Evolutionary conservation across 2,113 vertebrate genomes (phyloP).

Genomic region (Hemicordylus capensis): DNA sequence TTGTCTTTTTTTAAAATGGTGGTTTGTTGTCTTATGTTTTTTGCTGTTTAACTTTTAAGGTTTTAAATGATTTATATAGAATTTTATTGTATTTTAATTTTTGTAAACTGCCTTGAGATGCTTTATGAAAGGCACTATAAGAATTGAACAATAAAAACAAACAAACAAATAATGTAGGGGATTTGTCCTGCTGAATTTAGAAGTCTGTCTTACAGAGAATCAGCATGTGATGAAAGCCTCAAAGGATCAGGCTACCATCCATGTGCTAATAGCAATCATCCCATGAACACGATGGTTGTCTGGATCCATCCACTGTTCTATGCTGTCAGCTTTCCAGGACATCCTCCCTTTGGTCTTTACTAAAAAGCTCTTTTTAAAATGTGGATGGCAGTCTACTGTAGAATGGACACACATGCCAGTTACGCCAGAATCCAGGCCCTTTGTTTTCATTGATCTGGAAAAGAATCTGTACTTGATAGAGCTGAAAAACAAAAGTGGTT

Average conservation of each 20-base stretch:
- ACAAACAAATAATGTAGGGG: no score
- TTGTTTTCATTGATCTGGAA: neutral
- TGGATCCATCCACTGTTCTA: neutral
- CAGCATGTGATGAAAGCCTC: neutral
- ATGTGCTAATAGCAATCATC: neutral
- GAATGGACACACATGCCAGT: neutral
- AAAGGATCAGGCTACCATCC: no score
- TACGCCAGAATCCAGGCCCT: neutral
- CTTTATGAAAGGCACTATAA: no score
- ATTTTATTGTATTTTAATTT: no score
- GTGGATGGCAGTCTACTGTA: neutral
- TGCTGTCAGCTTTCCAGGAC: neutral
- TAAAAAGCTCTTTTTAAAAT: neutral
- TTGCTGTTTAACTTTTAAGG: no score
- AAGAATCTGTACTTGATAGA: slow-evolving; percentile 19
- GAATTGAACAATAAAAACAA: no score
- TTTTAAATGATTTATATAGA: no score
- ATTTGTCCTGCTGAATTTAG: no score
- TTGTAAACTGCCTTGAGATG: no score
- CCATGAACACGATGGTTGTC: neutral
- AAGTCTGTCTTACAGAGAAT: no score
- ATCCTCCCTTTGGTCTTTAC: neutral
- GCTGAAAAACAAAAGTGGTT: neutral
- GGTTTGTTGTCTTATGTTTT: no score
- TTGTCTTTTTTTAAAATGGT: no score